Base-by-base conservation (phyloP, 2,113 vertebrate genomes). In the Melozone crissalis region DNA sequence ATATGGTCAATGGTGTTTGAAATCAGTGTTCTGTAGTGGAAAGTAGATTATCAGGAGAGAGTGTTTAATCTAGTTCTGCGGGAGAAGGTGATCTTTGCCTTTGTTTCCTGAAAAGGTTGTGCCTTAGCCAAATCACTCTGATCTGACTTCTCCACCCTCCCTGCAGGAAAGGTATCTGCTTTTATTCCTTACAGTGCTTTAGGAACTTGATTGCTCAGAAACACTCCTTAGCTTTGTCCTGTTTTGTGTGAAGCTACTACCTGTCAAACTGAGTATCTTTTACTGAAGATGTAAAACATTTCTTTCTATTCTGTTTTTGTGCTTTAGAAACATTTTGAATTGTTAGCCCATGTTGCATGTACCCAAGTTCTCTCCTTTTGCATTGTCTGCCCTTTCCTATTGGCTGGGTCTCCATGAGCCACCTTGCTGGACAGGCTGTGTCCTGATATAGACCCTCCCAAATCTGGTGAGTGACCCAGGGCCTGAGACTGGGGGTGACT, bases 11-110 rank as follows among this genome's bases (percentile, higher is more conserved):
- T 76, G 82, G n/a, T 66, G n/a, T 79, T 90, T 94, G 69, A 76
- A 80, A n/a, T 51, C 59, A 44, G 43, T 44, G 67, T 90, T 26
- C 71, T 0, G 0, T 41, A 73, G 39, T 0, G 0, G 82, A 76
- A 79, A 58, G 28, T 23, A 31, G n/a, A 43, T 73, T 93, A 17
- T 87, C 30, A 31, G 39, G 46, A 73, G 78, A 79, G 6, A 13
- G 23, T 73, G 1, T 73, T 90, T 62, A 51, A 77, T 91, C 33
- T 82, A 21, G 2, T 57, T 86, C 23, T 88, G 22, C 27, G 28
- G 7, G 31, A 49, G 31, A 68, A 65, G 35, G 12, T 61, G 35
- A 51, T 69, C 33, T 83, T 82, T 93, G 43, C 49, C 33, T 84
- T 78, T 61, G 35, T 83, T 83, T 92, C 54, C n/a, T 73, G 41